Base-by-base conservation (phyloP, 2,797 vertebrate species). In the Macrochelys suwanniensis region DNA sequence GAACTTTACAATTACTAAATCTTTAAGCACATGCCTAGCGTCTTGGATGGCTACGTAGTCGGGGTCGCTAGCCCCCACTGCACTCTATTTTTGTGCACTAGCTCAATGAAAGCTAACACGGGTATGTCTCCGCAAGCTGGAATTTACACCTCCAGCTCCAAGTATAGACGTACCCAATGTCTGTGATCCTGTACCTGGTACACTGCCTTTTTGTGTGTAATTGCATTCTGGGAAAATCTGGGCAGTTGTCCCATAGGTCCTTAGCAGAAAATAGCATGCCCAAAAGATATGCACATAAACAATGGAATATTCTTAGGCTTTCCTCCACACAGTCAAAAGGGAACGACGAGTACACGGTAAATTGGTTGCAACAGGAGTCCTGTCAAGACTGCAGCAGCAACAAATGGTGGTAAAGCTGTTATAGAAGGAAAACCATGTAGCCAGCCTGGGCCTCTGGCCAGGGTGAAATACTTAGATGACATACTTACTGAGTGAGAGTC, bases 201-300 rank as follows among this genome's bases (percentile, higher is more conserved):
- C 68, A 17, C 7, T 84, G 51, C 79, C 88, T 85, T 61, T 79
- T 65, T n/a, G 79, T 76, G 26, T n/a, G 31, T 3, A 57, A 54
- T 12, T 57, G 65, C 11, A 57, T 59, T 85, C 71, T 50, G 74
- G 80, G 59, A 47, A 81, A 84, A 68, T 3, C 6, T 1, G 68
- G 84, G 28, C 23, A 28, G 49, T 80, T 85, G 80, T 89, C 87
- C 28, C 53, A 19, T 57, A 88, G 37, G 81, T 53, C 61, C 4
- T 3, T 16, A 81, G 81, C 83, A 25, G 47, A 87, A 59, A 90
- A 68, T 47, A 89, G 31, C 76, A 50, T 1, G 68, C 37, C 87
- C 80, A 57, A 37, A 71, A 57, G 51, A 74, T 47, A 11, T 0
- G 0, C 8, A n/a, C 47, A 87, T 92, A 51, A 23, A 0, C 26